Conservation (phyloP, 2,113 vertebrate species). For the Ptyas mucosa region DNA sequence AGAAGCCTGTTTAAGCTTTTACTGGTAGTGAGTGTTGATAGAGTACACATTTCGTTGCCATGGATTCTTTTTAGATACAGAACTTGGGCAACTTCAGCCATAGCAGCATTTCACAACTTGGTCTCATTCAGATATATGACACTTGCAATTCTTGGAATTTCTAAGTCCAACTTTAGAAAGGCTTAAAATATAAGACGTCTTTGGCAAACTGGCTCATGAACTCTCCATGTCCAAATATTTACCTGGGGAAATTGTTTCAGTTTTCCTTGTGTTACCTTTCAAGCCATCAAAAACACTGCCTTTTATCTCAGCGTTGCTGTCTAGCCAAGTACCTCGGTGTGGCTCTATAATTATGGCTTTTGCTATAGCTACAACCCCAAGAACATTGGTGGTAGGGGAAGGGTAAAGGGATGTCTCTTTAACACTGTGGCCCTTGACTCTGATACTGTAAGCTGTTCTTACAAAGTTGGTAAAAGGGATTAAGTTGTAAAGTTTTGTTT, state of each 20-base stretch:
- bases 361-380: not conserved
- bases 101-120: not conserved
- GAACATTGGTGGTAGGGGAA: not conserved
- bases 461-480: not conserved
- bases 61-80: not conserved
- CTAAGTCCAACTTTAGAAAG: not conserved
- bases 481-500: not conserved
- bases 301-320: not conserved
- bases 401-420: not conserved
- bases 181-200: not conserved
- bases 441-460: not conserved
- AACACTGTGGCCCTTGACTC: not conserved
- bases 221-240: not conserved
- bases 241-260: not conserved
- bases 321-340: not conserved
- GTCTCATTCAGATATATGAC: not conserved
- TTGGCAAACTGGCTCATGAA: not conserved
- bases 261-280: not conserved
- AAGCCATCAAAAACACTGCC: not conserved
- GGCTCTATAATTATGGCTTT: not conserved
- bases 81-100: too few species aligned
- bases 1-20: not conserved
- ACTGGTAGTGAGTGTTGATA: not conserved
- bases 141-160: not conserved
- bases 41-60: not conserved